phyloP scores from a whole-genome alignment of 1,140 invertebrate genomes.

The Sitobion miscanthi region DNA sequence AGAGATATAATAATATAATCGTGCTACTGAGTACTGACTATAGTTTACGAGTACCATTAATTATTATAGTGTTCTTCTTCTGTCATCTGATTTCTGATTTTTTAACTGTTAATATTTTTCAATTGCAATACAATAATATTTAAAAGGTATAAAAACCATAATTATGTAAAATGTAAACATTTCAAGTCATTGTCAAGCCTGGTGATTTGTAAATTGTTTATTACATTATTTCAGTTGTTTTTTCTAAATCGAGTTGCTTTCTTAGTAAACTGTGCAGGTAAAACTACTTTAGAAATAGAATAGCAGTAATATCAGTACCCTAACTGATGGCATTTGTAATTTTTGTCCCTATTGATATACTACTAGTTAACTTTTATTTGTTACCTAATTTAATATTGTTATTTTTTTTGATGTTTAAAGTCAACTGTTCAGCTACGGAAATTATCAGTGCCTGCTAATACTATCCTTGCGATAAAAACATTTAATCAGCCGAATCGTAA shows the following conservation, averaged over 20 bases:
- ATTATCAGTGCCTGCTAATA: not conserved
- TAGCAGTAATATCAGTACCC: not conserved
- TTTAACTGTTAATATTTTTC: too few species aligned
- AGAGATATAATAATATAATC: too few species aligned
- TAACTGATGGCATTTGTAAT: not conserved
- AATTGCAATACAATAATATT: too few species aligned
- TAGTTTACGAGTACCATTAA: too few species aligned
- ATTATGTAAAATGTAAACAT: not conserved
- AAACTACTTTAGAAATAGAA: not conserved
- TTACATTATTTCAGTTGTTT: not conserved
- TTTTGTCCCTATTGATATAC: not conserved
- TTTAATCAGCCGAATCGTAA: not conserved
- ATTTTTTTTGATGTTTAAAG: not conserved
- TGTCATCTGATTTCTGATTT: too few species aligned
- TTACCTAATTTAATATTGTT: not conserved
- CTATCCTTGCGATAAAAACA: not conserved
- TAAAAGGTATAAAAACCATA: too few species aligned
- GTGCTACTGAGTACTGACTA: too few species aligned
- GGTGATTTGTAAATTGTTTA: not conserved
- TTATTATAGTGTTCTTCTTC: too few species aligned
- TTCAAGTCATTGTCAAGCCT: not conserved
- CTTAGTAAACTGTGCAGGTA: conserved; percentile 42
- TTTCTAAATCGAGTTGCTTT: conserved; percentile 28
- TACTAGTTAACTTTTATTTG: not conserved
- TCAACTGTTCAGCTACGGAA: not conserved